Evolutionary conservation across 1,140 invertebrate species (phyloP).

Genomic region (Coelopa frigida): DNA sequence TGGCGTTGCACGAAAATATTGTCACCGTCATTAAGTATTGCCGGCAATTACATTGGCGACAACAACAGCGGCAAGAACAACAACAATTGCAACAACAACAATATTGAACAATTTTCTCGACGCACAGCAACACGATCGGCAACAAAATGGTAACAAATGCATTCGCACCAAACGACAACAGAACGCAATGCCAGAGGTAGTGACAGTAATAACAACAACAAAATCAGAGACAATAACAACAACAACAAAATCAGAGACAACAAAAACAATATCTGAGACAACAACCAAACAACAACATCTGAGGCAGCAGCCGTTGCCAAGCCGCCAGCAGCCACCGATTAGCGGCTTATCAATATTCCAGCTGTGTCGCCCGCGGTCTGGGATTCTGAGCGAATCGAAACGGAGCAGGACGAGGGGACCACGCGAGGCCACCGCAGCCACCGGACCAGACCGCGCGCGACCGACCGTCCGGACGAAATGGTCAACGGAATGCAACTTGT

Average conservation of each 20-base stretch:
- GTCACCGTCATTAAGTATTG: too few species aligned
- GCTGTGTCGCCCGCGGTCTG: constrained; percentile 17
- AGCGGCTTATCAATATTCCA: constrained; percentile 38
- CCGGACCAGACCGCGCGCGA: constrained; percentile 12
- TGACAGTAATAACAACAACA: not conserved
- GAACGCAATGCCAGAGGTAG: not conserved
- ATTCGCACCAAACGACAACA: constrained; percentile 34
- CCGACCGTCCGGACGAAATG: constrained; percentile 26
- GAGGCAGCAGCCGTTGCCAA: too few species aligned
- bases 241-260: not conserved
- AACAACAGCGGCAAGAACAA: constrained; percentile 2
- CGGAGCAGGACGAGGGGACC: too few species aligned
- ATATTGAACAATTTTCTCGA: constrained; percentile 3
- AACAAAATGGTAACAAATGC: constrained; percentile 31
- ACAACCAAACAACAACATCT: constrained; percentile 1
- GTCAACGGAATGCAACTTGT: constrained; percentile 42
- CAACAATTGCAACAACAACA: constrained; percentile 7
- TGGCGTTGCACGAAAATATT: too few species aligned
- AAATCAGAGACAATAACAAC: not conserved
- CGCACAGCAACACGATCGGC: constrained; percentile 1
- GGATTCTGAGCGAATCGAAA: not conserved
- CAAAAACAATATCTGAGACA: not conserved
- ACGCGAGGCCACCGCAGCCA: constrained; percentile 17
- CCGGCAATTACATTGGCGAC: too few species aligned
- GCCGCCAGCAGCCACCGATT: constrained; percentile 8